Evolutionary conservation across 2,888 invertebrate species (phyloP), one percentile per base, ranked within the genome.

Genomic region (Drosophila antonietae): DNA sequence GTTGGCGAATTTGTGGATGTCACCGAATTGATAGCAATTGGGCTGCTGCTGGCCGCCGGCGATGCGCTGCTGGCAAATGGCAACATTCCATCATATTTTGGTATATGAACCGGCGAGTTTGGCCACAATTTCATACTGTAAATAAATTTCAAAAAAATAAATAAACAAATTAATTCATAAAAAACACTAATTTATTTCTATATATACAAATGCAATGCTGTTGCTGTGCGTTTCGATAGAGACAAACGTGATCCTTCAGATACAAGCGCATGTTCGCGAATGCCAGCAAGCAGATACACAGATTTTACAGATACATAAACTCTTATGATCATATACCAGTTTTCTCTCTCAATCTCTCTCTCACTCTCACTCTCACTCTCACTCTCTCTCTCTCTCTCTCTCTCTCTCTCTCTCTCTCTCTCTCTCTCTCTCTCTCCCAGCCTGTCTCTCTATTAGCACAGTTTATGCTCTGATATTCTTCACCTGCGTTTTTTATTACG

Each of bases 1-100:
- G 89, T 91, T 73, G 92, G 91, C 72, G 92, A 91, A 88, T 93
- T 93, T 41, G 93, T 93, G 56, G 93, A 93, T 68, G 93, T 93
- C 70, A 93, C 93, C 89, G 91, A 93, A 73, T 93, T 93, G 64
- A 92, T 92, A 44, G 92, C 92, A 81, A 93, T 92, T 61, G 93
- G 92, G 78, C 92, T 93, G 78, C 80, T 84, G 80, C 86, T 92
- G 66, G 88, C 81, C 59, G 90, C 83, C 81, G 92, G 90, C 49
- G 92, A 91, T 73, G 89, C 83, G 78, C 85, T 87, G 68, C 71
- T 82, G 43, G 92, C 73, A 79, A 91, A 92, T 59, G 92, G 89
- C 64, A 91, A 78, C 79, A 92, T 91, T 51, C 92, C 92, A 90
- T 93, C 93, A 80, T 92, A 93, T 90, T 93, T 93, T 68, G 93